These are phyloP conservation scores for Leptodactylus fuscus DNA, from an alignment of 2,113 vertebrate genomes.

Conservation along the genomic window DNA sequence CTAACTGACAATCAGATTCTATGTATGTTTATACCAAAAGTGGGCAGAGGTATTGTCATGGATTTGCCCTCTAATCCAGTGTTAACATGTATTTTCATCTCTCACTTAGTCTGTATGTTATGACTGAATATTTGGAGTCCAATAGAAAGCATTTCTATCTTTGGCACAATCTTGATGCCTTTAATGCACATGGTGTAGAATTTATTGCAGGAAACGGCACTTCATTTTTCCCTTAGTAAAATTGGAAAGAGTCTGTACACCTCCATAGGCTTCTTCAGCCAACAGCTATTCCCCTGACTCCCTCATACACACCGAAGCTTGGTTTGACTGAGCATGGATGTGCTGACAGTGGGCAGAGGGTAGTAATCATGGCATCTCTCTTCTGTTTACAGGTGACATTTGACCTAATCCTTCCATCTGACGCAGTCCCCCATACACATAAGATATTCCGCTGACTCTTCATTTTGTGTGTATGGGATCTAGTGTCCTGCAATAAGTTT, in stretches of 20 bases:
- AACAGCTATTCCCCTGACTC: too few species aligned
- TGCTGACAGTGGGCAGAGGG: too few species aligned
- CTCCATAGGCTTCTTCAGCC: too few species aligned
- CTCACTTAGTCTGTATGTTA: background rate
- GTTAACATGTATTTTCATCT: background rate
- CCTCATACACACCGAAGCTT: too few species aligned
- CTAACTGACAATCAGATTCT: conserved; percentile 79
- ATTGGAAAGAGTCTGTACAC: background rate
- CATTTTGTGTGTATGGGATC: too few species aligned
- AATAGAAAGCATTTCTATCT: background rate
- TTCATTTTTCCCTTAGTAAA: background rate
- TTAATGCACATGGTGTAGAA: background rate
- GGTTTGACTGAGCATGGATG: too few species aligned
- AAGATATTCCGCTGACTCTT: too few species aligned
- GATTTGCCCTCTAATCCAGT: background rate
- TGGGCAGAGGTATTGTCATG: background rate
- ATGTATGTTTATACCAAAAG: conserved; percentile 57
- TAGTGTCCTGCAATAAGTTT: background rate
- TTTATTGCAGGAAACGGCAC: background rate
- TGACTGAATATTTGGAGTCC: background rate
- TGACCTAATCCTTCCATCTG: too few species aligned
- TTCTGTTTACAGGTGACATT: too few species aligned
- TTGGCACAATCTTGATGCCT: background rate
- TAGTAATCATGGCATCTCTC: too few species aligned
- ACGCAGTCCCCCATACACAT: too few species aligned